Evolutionary conservation across 1,140 invertebrate species (phyloP), one percentile per base, ranked within the genome.

Genomic region (Musca vetustissima): DNA sequence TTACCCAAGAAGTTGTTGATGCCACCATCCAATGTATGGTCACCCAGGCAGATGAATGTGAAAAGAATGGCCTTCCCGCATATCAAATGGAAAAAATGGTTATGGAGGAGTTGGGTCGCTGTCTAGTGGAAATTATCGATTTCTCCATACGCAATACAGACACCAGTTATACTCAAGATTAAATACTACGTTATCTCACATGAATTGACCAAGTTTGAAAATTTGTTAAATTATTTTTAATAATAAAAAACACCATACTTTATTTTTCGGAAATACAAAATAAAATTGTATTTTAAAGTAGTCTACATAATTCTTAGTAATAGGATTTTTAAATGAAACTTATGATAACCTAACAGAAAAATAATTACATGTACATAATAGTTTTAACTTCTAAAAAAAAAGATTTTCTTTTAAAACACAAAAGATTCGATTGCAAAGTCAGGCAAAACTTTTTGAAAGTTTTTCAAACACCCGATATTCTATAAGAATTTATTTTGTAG

Each of bases 21-120:
- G 96, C 97, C 28, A 97, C 97, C 2, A 94, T 94, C 78, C 92
- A 96, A 75, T 98, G 97, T 84, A 86, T 99, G 74, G 84, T 99
- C 73, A 95, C 96, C 2, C 92, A 96, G 79, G 94, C 94, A 14
- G 91, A 93, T 71, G 92, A 95, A 80, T 90, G 91, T 2, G 91
- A 95, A 74, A 87, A 87, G 73, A 86, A 86, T 71, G 88, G 88
- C 77, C 83, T 89, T 70, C 86, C 87, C 17, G 85, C 88, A 9
- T 91, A 90, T 70, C 88, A 91, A 74, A 90, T 93, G n/a, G 92
- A 98, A 77, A 85, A 89, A 72, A 86, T 93, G 74, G 92, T 99
- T 70, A 88, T 99, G 55, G 92, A 97, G 82, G 97, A 99, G 83
- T 97, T 98, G 85, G 95, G 95, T 14, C 88, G 93, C 69, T 99